Base-by-base conservation (phyloP, 30 jellyfish, hydroid and myxozoan species). In the Nemopilema nomurai region DNA sequence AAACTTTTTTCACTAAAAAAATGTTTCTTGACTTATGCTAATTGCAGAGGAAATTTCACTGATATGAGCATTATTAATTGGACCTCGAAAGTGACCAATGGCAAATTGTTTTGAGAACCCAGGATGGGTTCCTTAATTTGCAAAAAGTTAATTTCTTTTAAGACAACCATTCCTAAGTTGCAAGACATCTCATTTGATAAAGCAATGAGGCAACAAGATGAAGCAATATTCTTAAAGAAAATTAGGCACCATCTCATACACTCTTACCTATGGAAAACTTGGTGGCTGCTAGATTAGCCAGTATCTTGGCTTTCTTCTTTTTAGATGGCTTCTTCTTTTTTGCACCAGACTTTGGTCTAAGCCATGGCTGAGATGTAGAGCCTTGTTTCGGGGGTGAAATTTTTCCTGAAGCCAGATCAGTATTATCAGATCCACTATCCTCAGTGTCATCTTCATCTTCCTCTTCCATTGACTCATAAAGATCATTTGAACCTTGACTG, bases 201-300 rank as follows among this genome's bases (percentile, higher is more conserved):
- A n/a, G n/a, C n/a, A n/a, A n/a, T n/a, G n/a, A n/a, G n/a, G n/a
- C n/a, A n/a, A n/a, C n/a, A n/a, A n/a, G n/a, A n/a, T n/a, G n/a
- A n/a, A n/a, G n/a, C n/a, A n/a, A n/a, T n/a, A n/a, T n/a, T n/a
- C n/a, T n/a, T n/a, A n/a, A n/a, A n/a, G n/a, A n/a, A n/a, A n/a
- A n/a, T n/a, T n/a, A n/a, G n/a, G n/a, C n/a, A n/a, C n/a, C n/a
- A n/a, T n/a, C n/a, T 17, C 1, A 19, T 8, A 27, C 18, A 33
- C n/a, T 53, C 92, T 24, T 49, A 91, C 97, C 91, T 21, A 91
- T 50, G 13, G 90, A 62, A 57, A 85, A 91, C 74, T 86, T 85
- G 1, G 97, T 84, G 33, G 78, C 82, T 8, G 97, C 87, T 9
- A 91, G 86, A 70, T 91, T 87, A 33, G 97, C 97, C 26, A 68